phyloP scores from a whole-genome alignment of 2,888 invertebrate genomes.

The Sipha maydis region DNA sequence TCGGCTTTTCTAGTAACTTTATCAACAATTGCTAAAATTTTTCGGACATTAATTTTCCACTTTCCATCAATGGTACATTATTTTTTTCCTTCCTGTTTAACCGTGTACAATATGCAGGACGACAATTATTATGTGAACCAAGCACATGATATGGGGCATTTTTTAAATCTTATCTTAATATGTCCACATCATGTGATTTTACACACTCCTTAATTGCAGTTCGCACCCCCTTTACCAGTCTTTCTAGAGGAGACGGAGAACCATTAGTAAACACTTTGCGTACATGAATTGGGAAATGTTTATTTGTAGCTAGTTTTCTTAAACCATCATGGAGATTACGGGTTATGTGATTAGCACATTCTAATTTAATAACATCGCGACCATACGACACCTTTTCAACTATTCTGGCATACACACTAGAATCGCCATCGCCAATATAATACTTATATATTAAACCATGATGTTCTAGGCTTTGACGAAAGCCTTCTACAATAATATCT shows the following conservation, averaged over 20 bases:
- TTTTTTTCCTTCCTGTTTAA: not conserved
- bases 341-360: slow-evolving; percentile 7
- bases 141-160: slow-evolving; percentile 1
- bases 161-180: slow-evolving; percentile 10
- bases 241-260: slow-evolving; percentile 10
- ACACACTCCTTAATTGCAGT: slow-evolving; percentile 13
- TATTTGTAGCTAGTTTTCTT: not conserved
- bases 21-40: slow-evolving; percentile 12
- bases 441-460: slow-evolving; percentile 3
- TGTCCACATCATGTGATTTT: not conserved
- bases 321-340: not conserved
- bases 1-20: not conserved
- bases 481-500: slow-evolving; percentile 33
- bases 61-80: not conserved
- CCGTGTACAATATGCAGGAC: not conserved
- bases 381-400: slow-evolving; percentile 3
- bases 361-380: slow-evolving; percentile 16
- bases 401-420: slow-evolving; percentile 2
- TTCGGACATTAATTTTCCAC: not conserved
- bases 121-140: not conserved
- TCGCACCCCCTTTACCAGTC: not conserved
- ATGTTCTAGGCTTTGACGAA: not conserved
- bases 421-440: slow-evolving; percentile 13
- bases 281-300: not conserved
- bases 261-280: not conserved